phyloP scores from a whole-genome alignment of 2,888 invertebrate genomes.

The Hydrotaea cyrtoneurina region DNA sequence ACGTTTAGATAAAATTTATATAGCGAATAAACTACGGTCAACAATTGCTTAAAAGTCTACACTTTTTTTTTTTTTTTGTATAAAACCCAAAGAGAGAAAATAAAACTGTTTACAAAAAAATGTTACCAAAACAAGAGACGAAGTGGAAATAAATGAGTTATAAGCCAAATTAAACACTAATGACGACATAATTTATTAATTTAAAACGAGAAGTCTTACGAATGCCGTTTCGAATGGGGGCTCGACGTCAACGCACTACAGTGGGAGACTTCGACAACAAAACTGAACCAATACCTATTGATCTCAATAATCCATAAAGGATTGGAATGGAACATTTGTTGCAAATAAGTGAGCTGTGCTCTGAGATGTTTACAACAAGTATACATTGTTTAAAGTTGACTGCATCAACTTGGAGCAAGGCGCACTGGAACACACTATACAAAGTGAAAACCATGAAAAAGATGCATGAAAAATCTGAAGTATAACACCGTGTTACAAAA shows the following conservation, averaged over 20 bases:
- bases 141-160: constrained; percentile 67
- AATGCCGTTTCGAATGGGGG: neutral
- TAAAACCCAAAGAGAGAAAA: constrained; percentile 55
- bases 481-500: too few species aligned
- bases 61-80: neutral
- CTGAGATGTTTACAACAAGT: too few species aligned
- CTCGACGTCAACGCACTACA: neutral
- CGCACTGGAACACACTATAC: too few species aligned
- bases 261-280: neutral
- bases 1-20: constrained; percentile 46
- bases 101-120: constrained; percentile 42
- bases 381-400: too few species aligned
- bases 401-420: too few species aligned
- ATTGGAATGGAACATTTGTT: too few species aligned
- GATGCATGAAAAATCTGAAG: too few species aligned
- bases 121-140: constrained; percentile 34
- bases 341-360: too few species aligned
- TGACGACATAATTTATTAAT: constrained; percentile 70
- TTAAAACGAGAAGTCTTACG: constrained; percentile 11
- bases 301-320: too few species aligned
- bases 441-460: too few species aligned
- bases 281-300: too few species aligned
- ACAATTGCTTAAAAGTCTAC: neutral
- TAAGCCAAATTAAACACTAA: constrained; percentile 68
- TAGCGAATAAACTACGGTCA: constrained; percentile 4